A percentile compares a stretch with the other conserved stretches of the same genome.
Evolutionary conservation across 2,113 vertebrate genomes (phyloP).

Genomic region (Gavia stellata): DNA sequence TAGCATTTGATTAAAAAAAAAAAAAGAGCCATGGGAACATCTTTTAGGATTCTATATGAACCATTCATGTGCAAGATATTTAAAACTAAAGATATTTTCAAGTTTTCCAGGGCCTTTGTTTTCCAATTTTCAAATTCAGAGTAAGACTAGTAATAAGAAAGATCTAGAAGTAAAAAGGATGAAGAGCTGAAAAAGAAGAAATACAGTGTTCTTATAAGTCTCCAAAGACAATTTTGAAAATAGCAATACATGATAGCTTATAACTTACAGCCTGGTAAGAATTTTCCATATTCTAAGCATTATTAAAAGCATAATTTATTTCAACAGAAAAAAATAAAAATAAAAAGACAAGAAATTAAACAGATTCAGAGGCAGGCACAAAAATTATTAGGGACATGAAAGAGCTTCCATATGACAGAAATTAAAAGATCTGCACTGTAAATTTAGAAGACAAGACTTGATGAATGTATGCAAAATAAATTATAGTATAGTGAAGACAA

Average conservation of each 20-base stretch:
- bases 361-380: not conserved
- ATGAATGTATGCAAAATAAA: not conserved
- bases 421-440: not conserved
- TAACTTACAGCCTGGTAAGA: not conserved
- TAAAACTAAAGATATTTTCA: not conserved
- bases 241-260: not conserved
- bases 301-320: not conserved
- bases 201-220: not conserved
- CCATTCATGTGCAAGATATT: not conserved
- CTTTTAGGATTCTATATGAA: not conserved
- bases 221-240: not conserved
- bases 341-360: not conserved
- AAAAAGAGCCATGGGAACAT: not conserved
- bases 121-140: not conserved
- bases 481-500: not conserved
- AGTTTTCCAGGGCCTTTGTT: not conserved
- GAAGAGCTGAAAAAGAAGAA: not conserved
- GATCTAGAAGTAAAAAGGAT: not conserved
- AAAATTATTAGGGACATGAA: not conserved
- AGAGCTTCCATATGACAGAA: not conserved
- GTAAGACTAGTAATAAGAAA: not conserved
- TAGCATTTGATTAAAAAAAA: not conserved
- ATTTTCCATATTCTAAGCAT: not conserved
- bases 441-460: not conserved
- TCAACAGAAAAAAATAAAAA: not conserved